Percentiles rank a stretch among this genome's conserved stretches.
These are phyloP conservation scores for Drosophila koepferae DNA, from an alignment of 2,888 invertebrate species.

Conservation along the genomic window DNA sequence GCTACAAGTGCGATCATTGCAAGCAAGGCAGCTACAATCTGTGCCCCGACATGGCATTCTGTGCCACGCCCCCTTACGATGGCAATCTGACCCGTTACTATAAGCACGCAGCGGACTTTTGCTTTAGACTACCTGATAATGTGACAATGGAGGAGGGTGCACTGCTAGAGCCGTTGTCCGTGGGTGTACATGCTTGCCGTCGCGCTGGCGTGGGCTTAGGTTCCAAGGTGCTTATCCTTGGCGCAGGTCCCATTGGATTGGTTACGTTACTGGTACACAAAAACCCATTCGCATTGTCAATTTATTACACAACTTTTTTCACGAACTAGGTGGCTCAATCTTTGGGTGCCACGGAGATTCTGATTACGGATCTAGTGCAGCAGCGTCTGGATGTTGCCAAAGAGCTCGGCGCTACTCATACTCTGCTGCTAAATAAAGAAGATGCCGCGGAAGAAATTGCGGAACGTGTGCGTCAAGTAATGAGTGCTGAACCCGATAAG, in stretches of 20 bases:
- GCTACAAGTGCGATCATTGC: conserved; percentile 93
- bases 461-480: conserved; percentile 86
- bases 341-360: conserved; percentile 92
- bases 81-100: conserved; percentile 95
- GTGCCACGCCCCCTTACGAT: conserved; percentile 97
- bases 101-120: conserved; percentile 95
- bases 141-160: conserved; percentile 97
- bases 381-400: conserved; percentile 91
- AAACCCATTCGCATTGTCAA: background rate
- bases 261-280: conserved; percentile 88
- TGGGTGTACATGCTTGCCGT: conserved; percentile 96
- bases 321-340: conserved; percentile 88
- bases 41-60: conserved; percentile 94
- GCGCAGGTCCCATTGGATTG: conserved; percentile 96
- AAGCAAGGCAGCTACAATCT: conserved; percentile 95
- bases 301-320: background rate
- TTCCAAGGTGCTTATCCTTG: conserved; percentile 90
- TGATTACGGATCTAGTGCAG: conserved; percentile 88
- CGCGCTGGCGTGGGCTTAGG: conserved; percentile 92
- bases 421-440: conserved; percentile 87
- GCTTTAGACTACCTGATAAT: conserved; percentile 94
- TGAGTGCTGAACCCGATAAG: conserved; percentile 89
- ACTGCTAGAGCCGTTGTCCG: conserved; percentile 95
- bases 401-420: conserved; percentile 91
- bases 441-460: conserved; percentile 87